Evolutionary conservation across 2,113 vertebrate species (phyloP).

Genomic region (Podarcis cretensis): DNA sequence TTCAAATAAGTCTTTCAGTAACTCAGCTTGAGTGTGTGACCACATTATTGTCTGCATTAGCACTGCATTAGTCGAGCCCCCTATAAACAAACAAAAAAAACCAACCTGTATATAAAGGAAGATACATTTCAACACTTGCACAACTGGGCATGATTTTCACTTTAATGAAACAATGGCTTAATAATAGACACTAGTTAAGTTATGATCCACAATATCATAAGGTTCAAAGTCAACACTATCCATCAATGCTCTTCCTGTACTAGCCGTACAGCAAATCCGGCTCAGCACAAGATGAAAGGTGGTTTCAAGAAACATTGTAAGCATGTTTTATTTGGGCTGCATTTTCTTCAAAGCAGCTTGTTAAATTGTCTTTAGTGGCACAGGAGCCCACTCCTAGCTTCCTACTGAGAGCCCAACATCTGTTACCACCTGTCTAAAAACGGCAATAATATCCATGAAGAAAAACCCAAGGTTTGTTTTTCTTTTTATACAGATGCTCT

Average conservation of each 20-base stretch:
- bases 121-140: constrained; percentile 35
- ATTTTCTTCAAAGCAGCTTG: constrained; percentile 69
- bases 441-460: constrained; percentile 66
- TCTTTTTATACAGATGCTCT: constrained; percentile 74
- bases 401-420: constrained; percentile 75
- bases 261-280: not conserved
- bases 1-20: constrained; percentile 47
- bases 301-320: not conserved
- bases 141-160: constrained; percentile 30
- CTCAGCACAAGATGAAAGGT: not conserved
- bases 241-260: not conserved
- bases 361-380: constrained; percentile 73
- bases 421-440: constrained; percentile 71
- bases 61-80: not conserved
- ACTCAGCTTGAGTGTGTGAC: constrained; percentile 40
- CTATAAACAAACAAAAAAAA: constrained; percentile 41
- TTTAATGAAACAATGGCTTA: not conserved
- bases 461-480: constrained; percentile 70
- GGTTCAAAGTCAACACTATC: not conserved
- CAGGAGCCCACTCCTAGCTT: constrained; percentile 71
- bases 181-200: not conserved
- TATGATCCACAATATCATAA: not conserved
- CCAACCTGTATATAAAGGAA: not conserved
- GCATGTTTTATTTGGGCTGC: not conserved
- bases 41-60: constrained; percentile 17